Evolutionary conservation across 2,888 invertebrate genomes (phyloP), one percentile per base, ranked within the genome.

Genomic region (Drosophila bunnanda): DNA sequence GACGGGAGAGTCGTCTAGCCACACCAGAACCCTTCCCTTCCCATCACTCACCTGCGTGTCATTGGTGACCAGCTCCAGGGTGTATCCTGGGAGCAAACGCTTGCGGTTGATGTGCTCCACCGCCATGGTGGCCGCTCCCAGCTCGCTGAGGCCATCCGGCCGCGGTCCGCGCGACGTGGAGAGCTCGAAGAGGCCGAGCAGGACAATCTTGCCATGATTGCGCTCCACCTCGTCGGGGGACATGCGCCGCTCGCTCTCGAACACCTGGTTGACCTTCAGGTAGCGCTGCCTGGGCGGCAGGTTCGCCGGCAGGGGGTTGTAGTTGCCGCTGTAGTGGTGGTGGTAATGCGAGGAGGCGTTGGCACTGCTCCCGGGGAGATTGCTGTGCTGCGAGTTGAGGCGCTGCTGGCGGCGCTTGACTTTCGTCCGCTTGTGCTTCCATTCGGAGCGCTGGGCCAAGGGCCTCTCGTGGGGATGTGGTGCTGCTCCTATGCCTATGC

Each of bases 181-280:
- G 86, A 97, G 92, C 93, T 97, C 97, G 91, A 97, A 97, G 25
- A 97, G 94, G 0, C 97, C 97, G 82, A 97, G 93, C 74, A 97
- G 94, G 1, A 95, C 94, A 50, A 95, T 93, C 86, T 94, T 93
- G 48, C 94, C 93, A 34, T 87, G 90, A 81, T 90, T 92, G 44
- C 78, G 86, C 56, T 88, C 79, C 13, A 90, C 78, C 62, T 91
- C 79, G 4, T 74, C 81, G 66, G 79, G 82, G 54, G 89, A 89
- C 81, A 89, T 89, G 78, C 89, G 86, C 44, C 91, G 92, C 72
- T 92, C 92, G 64, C 88, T 91, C 67, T 92, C 92, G 53, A 92
- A 92, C 36, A 92, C 92, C 75, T 92, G 92, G 78, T 92, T 92
- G 46, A 92, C 92, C 78, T 92, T 92, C 62, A 91, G 57, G 53